These are phyloP conservation scores for Drosophila leonis DNA, from an alignment of 2,888 invertebrate species.

Conservation along the genomic window DNA sequence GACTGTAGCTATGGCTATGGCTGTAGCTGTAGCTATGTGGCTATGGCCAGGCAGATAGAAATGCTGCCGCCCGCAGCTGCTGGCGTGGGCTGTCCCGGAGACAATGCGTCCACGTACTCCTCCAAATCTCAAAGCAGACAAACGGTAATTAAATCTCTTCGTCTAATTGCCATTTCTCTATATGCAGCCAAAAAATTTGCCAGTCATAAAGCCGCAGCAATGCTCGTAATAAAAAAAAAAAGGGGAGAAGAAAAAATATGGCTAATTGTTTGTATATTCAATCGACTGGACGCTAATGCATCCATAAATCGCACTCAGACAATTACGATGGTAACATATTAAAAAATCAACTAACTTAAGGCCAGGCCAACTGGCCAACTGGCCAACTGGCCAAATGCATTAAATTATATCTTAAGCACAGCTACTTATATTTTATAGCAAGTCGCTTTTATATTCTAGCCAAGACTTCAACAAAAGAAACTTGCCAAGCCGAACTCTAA, in stretches of 20 bases:
- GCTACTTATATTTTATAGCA: slow-evolving; percentile 63
- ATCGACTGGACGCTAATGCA: slow-evolving; percentile 67
- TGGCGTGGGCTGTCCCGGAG: slow-evolving; percentile 26
- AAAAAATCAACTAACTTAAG: slow-evolving; percentile 15
- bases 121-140: slow-evolving; percentile 5
- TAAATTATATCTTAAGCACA: slow-evolving; percentile 53
- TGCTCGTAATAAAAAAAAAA: slow-evolving; percentile 27
- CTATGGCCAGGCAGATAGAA: slow-evolving; percentile 7
- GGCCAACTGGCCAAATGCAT: slow-evolving; percentile 37
- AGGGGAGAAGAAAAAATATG: slow-evolving; percentile 1
- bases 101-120: slow-evolving; percentile 35
- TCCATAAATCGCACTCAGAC: slow-evolving; percentile 57
- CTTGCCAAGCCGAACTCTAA: not conserved
- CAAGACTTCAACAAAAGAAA: not conserved
- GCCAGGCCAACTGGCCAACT: slow-evolving; percentile 19
- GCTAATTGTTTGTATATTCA: slow-evolving; percentile 49
- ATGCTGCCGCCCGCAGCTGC: slow-evolving; percentile 30
- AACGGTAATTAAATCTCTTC: slow-evolving; percentile 65
- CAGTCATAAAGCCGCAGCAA: slow-evolving; percentile 55
- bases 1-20: not conserved
- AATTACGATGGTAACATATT: slow-evolving; percentile 17
- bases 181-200: slow-evolving; percentile 62
- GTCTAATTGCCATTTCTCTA: slow-evolving; percentile 69
- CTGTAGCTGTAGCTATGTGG: not conserved
- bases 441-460: slow-evolving; percentile 24